Conservation (phyloP, 1,140 invertebrate species). For the Heliconius eleuchia region DNA sequence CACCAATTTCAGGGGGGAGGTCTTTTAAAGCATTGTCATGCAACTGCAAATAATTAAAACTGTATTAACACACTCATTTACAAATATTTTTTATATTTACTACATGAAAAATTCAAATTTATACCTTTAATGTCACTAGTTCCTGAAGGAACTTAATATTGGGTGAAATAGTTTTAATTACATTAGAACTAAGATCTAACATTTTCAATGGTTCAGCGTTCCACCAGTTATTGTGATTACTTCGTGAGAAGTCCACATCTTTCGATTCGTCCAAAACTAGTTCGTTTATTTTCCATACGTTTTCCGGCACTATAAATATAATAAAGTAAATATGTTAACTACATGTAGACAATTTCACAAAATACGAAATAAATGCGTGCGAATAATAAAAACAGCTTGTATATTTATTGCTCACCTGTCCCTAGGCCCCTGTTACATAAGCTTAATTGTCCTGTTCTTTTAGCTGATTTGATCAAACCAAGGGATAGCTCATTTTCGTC, state of each 20-base stretch:
- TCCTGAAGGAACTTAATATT: slow-evolving; percentile 87
- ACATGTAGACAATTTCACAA: background rate
- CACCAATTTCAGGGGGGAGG: slow-evolving; percentile 89
- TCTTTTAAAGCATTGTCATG: slow-evolving; percentile 89
- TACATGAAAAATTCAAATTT: background rate
- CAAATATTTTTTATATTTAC: too few relatives aligned
- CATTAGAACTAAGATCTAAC: slow-evolving; percentile 91
- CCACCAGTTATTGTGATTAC: slow-evolving; percentile 91
- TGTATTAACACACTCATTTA: slow-evolving; percentile 24
- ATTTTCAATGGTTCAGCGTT: slow-evolving; percentile 89
- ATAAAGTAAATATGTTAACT: background rate
- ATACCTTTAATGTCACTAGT: slow-evolving; percentile 82
- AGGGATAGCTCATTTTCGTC: slow-evolving; percentile 85
- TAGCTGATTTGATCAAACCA: slow-evolving; percentile 88
- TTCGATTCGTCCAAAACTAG: slow-evolving; percentile 84
- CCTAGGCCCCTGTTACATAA: slow-evolving; percentile 87
- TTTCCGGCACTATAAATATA: slow-evolving; percentile 86
- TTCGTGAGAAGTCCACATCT: slow-evolving; percentile 85
- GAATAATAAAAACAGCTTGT: background rate
- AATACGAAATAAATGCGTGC: too few relatives aligned
- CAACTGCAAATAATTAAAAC: slow-evolving; percentile 78
- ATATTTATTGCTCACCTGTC: slow-evolving; percentile 82
- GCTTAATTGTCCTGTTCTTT: slow-evolving; percentile 90
- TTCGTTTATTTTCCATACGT: slow-evolving; percentile 91
- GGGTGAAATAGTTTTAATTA: slow-evolving; percentile 84